Evolutionary conservation across 2,888 invertebrate species (phyloP).

Genomic region (Heliconius erato): DNA sequence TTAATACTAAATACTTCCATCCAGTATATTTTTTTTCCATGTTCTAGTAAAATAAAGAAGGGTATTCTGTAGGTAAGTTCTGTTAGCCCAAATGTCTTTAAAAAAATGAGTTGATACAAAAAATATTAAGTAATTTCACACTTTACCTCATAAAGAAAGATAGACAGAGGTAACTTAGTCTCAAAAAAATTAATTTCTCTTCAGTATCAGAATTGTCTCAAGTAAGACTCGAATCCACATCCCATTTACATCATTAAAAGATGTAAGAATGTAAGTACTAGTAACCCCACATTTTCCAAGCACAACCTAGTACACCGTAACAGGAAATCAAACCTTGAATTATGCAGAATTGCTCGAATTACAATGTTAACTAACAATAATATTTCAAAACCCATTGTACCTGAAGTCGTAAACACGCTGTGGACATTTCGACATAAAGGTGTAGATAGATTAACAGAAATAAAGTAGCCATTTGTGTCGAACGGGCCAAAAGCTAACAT

Average conservation of each 20-base stretch:
- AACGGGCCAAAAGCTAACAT: slow-evolving; percentile 43
- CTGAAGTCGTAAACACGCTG: slow-evolving; percentile 49
- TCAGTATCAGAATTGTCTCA: no score
- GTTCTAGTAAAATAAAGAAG: background rate
- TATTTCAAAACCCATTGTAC: slow-evolving; percentile 49
- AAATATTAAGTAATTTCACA: background rate
- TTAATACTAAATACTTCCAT: no score
- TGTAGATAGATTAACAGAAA: slow-evolving; percentile 52
- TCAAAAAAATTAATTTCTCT: no score
- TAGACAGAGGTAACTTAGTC: no score
- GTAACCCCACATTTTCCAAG: slow-evolving; percentile 18
- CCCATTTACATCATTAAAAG: no score
- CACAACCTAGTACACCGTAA: background rate
- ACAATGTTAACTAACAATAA: slow-evolving; percentile 48
- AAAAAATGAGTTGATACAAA: background rate
- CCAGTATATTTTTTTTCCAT: no score
- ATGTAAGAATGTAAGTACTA: slow-evolving; percentile 55
- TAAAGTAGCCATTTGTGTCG: slow-evolving; percentile 54
- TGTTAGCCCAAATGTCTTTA: background rate
- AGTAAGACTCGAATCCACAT: no score
- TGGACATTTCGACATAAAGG: slow-evolving; percentile 52
- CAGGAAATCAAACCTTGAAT: slow-evolving; percentile 50
- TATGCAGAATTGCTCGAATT: slow-evolving; percentile 52
- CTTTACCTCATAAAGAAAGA: no score
- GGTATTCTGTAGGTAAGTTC: background rate